Evolutionary conservation across 2,113 vertebrate species (phyloP).

Genomic region (Probosciger aterrimus): DNA sequence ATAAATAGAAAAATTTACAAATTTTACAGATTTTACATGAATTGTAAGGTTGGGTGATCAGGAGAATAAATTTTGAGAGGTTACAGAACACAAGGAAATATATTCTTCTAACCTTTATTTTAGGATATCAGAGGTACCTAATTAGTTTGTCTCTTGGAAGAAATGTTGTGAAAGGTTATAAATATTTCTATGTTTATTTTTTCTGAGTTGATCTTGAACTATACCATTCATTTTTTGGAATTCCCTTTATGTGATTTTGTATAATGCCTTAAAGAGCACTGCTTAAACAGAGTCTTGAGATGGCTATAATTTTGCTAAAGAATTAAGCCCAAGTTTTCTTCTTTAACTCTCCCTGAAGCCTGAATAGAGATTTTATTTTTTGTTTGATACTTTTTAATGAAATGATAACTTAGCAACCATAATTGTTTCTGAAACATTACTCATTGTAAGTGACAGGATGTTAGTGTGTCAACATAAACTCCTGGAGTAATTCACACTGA

Average conservation of each 20-base stretch:
- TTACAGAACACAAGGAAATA: neutral
- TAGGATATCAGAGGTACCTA: neutral
- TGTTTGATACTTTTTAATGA: constrained; percentile 12
- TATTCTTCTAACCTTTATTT: neutral
- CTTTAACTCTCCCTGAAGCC: neutral
- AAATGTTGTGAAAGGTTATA: neutral
- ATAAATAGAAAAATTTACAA: neutral
- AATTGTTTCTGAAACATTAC: constrained; percentile 22
- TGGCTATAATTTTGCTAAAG: neutral
- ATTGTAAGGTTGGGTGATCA: neutral
- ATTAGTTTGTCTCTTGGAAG: neutral
- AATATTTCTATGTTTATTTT: neutral
- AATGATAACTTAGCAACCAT: constrained; percentile 42
- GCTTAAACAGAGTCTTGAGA: neutral
- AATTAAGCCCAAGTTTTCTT: neutral
- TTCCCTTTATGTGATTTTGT: neutral
- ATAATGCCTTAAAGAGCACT: neutral
- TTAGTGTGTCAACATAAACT: constrained; percentile 18
- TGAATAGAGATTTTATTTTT: neutral
- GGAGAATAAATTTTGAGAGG: neutral
- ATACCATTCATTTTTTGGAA: neutral
- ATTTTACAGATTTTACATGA: neutral
- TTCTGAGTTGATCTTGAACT: neutral
- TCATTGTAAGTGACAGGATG: neutral
- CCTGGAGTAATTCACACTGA: constrained; percentile 14